Percentiles rank a stretch among this genome's conserved stretches.
phyloP scores from a whole-genome alignment of 1,140 invertebrate genomes.

The Meteorus sp. region DNA sequence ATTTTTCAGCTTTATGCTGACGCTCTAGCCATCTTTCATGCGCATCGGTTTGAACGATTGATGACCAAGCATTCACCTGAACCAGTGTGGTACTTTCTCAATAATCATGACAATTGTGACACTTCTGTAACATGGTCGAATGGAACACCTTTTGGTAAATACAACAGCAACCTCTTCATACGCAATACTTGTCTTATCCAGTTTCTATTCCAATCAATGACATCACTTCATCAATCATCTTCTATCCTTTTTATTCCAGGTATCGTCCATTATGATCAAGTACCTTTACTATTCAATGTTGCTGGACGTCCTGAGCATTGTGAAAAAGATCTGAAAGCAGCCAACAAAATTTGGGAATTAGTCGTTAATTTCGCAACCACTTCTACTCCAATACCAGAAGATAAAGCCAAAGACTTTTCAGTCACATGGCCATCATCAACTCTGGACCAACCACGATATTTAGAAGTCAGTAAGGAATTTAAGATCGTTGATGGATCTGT shows the following conservation, averaged over 20 bases:
- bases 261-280: conserved; percentile 65
- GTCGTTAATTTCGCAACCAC: conserved; percentile 47
- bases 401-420: conserved; percentile 36
- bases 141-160: background rate
- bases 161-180: conserved; percentile 9
- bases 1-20: conserved; percentile 23
- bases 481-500: conserved; percentile 55
- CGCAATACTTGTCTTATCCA: too few relatives aligned
- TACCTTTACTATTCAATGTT: conserved; percentile 63
- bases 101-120: conserved; percentile 22
- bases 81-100: conserved; percentile 27
- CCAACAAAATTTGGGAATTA: conserved; percentile 39
- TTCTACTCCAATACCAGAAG: conserved; percentile 43
- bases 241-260: too few relatives aligned
- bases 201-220: background rate
- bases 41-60: conserved; percentile 18
- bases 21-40: conserved; percentile 15
- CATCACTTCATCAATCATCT: too few relatives aligned
- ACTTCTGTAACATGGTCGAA: conserved; percentile 14
- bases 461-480: conserved; percentile 62
- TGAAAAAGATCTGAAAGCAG: conserved; percentile 38
- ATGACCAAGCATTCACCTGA: conserved; percentile 5
- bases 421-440: conserved; percentile 62
- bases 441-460: conserved; percentile 55
- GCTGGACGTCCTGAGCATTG: conserved; percentile 44